Evolutionary conservation across 2,113 vertebrate genomes (phyloP), one percentile per base, ranked within the genome.

Genomic region (Oceanites oceanicus): DNA sequence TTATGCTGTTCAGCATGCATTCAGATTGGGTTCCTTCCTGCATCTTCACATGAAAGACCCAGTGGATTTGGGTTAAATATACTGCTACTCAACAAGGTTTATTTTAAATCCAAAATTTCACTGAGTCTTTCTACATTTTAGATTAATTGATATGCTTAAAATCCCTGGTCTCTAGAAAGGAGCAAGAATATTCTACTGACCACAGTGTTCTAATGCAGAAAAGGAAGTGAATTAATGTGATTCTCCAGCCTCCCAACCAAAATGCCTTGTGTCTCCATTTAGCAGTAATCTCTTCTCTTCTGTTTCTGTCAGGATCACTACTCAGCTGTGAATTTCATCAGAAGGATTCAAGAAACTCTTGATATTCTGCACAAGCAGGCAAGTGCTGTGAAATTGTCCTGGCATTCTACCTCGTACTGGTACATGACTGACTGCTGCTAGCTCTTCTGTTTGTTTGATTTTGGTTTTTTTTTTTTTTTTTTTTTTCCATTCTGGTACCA

Each of bases 341-440:
- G 15, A 36, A 98, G 96, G 81, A 98, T 99, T 92, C 98, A 97
- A 52, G 92, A 98, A 86, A 98, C 99, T 83, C 98, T 99, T 97
- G 99, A 99, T 92, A 95, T 99, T 67, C 98, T 99, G 50, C 99
- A 99, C 9, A 53, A 66, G 58, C 97, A 99, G 98, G 99, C 99
- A 96, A 83, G 98, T 96, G 75, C n/a, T 88, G 13, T 90, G 62
- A 65, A 80, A 63, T 67, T 80, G 32, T 74, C 40, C 17, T 25
- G 30, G 19, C 42, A 40, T 73, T 94, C 45, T 87, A 55, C 42
- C 74, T 66, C 17, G 3, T 52, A 30, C 11, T 45, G 32, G 58
- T 55, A 56, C 14, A 7, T 17, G 70, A 55, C 42, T 77, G 38
- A 26, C 38, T 74, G 52, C 30, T 86, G 13, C 23, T 75, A 72